A percentile compares a stretch with the other conserved stretches of the same genome.
Conservation (phyloP, 2,888 invertebrate genomes). For the Lamproptera curius region DNA sequence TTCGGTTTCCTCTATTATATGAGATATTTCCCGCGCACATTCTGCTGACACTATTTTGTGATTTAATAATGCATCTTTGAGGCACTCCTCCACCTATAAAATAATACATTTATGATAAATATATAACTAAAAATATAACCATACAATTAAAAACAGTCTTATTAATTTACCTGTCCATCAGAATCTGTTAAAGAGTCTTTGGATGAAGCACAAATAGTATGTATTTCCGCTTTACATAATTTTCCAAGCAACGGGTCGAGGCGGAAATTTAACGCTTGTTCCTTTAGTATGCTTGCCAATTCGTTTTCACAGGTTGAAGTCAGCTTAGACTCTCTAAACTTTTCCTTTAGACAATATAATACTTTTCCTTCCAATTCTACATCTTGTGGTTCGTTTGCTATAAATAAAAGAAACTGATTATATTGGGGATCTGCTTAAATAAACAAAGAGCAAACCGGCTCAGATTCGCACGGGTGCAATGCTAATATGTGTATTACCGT, state of each 20-base stretch:
- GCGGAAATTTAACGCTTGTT: constrained; percentile 93
- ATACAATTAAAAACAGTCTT: not conserved
- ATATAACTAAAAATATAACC: no score
- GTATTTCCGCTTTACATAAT: constrained; percentile 86
- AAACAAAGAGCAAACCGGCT: no score
- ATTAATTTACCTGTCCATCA: constrained; percentile 64
- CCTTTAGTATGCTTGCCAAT: constrained; percentile 88
- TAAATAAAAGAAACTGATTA: constrained; percentile 29
- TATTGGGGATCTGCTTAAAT: no score
- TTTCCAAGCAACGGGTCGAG: constrained; percentile 92
- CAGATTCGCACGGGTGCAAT: no score
- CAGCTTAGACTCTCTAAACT: constrained; percentile 86
- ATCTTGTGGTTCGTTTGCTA: constrained; percentile 76
- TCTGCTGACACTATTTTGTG: constrained; percentile 85
- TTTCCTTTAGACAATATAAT: constrained; percentile 88
- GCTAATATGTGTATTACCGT: constrained; percentile 10
- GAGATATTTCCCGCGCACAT: constrained; percentile 91
- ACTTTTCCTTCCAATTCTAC: constrained; percentile 90
- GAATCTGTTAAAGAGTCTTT: constrained; percentile 63
- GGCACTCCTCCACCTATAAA: constrained; percentile 91
- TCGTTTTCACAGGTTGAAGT: constrained; percentile 88
- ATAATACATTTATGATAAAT: no score
- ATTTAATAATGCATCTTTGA: constrained; percentile 89
- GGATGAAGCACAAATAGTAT: constrained; percentile 79
- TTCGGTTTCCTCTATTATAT: constrained; percentile 91